These are phyloP conservation scores for Cryptomyrus ogoouensis DNA, from an alignment of 2,113 vertebrate genomes.

Conservation along the genomic window DNA sequence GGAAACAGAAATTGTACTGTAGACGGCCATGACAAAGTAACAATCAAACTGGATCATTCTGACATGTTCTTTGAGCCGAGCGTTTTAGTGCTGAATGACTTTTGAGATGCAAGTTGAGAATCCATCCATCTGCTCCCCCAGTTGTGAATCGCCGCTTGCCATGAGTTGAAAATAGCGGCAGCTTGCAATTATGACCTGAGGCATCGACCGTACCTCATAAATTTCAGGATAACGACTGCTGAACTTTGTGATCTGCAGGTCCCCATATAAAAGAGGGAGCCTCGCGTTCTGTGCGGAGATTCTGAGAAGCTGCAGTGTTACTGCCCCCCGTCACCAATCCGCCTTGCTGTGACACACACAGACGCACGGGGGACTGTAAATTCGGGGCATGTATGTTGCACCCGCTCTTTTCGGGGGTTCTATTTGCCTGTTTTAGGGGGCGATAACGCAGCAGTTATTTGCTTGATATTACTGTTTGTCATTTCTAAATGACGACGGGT, in stretches of 20 bases:
- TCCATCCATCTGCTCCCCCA: background rate
- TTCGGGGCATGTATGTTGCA: background rate
- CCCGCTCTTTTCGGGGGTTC: background rate
- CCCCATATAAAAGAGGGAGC: slow-evolving; percentile 14
- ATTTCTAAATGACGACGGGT: background rate
- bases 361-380: background rate
- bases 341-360: background rate
- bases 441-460: background rate
- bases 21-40: background rate
- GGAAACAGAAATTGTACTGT: background rate
- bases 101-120: background rate
- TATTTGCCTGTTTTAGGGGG: background rate
- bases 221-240: slow-evolving; percentile 30
- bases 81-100: background rate
- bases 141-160: background rate
- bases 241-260: slow-evolving; percentile 29
- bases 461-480: slow-evolving; percentile 1
- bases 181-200: slow-evolving; percentile 36
- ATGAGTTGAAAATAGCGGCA: background rate
- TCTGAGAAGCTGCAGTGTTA: background rate
- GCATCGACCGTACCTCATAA: slow-evolving; percentile 14
- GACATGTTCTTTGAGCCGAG: background rate
- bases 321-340: background rate
- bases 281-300: background rate
- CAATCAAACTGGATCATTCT: background rate